Evolutionary conservation across 1,140 invertebrate species (phyloP).

Genomic region (Drosophila albomicans): DNA sequence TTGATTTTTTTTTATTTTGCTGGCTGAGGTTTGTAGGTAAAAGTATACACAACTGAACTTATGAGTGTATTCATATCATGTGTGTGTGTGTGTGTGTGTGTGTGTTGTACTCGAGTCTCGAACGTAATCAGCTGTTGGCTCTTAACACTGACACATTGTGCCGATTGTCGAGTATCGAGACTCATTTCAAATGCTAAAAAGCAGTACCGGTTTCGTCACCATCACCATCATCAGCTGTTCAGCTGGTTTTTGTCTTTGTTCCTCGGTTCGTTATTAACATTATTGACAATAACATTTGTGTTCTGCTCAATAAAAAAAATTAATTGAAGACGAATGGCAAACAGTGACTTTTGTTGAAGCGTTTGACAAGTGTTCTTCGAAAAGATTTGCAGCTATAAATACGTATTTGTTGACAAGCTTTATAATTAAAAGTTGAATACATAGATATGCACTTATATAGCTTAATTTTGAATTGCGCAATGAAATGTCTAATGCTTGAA

Average conservation of each 20-base stretch:
- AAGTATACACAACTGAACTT: not conserved
- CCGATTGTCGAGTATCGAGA: slow-evolving; percentile 1
- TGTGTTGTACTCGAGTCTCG: slow-evolving; percentile 12
- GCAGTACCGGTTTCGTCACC: slow-evolving; percentile 23
- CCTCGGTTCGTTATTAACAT: not conserved
- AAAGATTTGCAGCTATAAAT: no score
- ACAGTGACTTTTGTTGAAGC: not conserved
- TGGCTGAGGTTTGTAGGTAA: slow-evolving; percentile 5
- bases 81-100: slow-evolving; percentile 5
- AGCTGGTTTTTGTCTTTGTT: slow-evolving; percentile 15
- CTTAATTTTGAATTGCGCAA: no score
- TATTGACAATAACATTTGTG: slow-evolving; percentile 12
- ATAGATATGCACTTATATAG: no score
- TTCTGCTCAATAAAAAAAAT: slow-evolving; percentile 10
- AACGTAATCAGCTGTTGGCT: slow-evolving; percentile 44
- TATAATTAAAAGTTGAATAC: no score
- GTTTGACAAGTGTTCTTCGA: no score
- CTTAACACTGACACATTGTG: slow-evolving; percentile 44
- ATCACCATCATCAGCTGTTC: slow-evolving; percentile 41
- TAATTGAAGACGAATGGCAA: not conserved
- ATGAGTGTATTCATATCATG: slow-evolving; percentile 17
- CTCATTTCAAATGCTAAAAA: slow-evolving; percentile 19
- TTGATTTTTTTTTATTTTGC: slow-evolving; percentile 41
- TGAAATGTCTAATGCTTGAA: no score
- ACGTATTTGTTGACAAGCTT: no score